phyloP scores from a whole-genome alignment of 2,113 vertebrate genomes.

The Cettia cetti region DNA sequence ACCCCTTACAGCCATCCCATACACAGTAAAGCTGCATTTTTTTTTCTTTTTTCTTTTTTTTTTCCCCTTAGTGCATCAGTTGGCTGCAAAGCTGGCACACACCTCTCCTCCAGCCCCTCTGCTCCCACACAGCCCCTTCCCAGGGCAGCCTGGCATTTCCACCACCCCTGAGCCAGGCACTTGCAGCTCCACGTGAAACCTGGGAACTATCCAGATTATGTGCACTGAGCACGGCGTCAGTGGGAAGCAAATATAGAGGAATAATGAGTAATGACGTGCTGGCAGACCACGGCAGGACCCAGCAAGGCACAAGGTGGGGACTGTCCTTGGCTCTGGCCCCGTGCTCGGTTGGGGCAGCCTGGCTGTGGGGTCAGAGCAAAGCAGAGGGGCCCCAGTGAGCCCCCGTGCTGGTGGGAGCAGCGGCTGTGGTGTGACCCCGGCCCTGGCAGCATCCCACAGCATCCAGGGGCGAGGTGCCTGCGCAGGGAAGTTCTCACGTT shows the following conservation, averaged over 20 bases:
- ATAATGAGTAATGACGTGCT: neutral
- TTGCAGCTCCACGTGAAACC: neutral
- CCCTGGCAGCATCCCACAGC: neutral
- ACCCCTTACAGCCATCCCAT: slow-evolving; percentile 62
- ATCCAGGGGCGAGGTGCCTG: neutral
- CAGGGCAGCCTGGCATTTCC: neutral
- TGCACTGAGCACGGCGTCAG: neutral
- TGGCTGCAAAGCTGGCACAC: neutral
- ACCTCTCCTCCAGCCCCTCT: neutral
- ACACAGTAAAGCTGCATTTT: slow-evolving; percentile 18
- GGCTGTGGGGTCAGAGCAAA: neutral
- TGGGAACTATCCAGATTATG: neutral
- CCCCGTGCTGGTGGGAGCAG: neutral
- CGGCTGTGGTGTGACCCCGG: rapidly evolving
- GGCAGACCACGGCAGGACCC: rapidly evolving
- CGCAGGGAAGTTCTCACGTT: slow-evolving; percentile 39
- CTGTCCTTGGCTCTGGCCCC: neutral
- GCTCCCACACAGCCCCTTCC: neutral
- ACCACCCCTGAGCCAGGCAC: neutral
- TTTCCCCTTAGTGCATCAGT: neutral
- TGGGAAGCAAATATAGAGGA: neutral
- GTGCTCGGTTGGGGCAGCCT: neutral
- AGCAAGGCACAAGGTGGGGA: neutral
- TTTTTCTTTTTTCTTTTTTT: neutral
- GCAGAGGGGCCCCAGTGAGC: neutral